Conservation (phyloP, 2,888 invertebrate species). For the Euspilapteryx auroguttella region DNA sequence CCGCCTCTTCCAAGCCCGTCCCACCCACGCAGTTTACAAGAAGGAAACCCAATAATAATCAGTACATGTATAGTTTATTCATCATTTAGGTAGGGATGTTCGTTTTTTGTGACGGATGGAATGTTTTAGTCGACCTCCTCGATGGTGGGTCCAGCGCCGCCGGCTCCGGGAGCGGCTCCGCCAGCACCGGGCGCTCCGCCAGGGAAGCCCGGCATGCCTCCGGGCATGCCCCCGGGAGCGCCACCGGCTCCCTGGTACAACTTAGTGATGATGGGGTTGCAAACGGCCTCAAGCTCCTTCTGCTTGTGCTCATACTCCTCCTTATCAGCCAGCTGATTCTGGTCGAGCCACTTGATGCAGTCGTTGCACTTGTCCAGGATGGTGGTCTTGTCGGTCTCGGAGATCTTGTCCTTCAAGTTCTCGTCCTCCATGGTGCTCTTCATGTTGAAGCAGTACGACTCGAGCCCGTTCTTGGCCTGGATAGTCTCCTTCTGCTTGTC, state of each 20-base stretch:
- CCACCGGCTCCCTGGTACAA: constrained; percentile 85
- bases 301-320: constrained; percentile 95
- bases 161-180: constrained; percentile 44
- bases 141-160: constrained; percentile 82
- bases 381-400: constrained; percentile 77
- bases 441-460: constrained; percentile 93
- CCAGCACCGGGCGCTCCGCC: constrained; percentile 63
- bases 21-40: too few species aligned
- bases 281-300: constrained; percentile 89
- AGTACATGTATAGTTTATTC: too few species aligned
- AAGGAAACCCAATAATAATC: too few species aligned
- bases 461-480: constrained; percentile 82
- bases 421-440: constrained; percentile 95
- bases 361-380: constrained; percentile 89
- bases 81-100: too few species aligned
- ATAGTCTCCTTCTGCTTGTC: constrained; percentile 83
- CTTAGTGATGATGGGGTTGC: constrained; percentile 94
- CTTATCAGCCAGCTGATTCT: constrained; percentile 87
- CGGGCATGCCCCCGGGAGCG: constrained; percentile 67
- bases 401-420: constrained; percentile 89
- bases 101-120: constrained; percentile 21
- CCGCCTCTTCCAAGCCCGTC: too few species aligned
- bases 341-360: constrained; percentile 82
- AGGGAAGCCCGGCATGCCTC: constrained; percentile 53
- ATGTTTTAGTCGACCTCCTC: constrained; percentile 85